A percentile compares a stretch with the other conserved stretches of the same genome.
phyloP scores from a whole-genome alignment of 2,888 invertebrate genomes.

The Trichogramma evanescens region DNA sequence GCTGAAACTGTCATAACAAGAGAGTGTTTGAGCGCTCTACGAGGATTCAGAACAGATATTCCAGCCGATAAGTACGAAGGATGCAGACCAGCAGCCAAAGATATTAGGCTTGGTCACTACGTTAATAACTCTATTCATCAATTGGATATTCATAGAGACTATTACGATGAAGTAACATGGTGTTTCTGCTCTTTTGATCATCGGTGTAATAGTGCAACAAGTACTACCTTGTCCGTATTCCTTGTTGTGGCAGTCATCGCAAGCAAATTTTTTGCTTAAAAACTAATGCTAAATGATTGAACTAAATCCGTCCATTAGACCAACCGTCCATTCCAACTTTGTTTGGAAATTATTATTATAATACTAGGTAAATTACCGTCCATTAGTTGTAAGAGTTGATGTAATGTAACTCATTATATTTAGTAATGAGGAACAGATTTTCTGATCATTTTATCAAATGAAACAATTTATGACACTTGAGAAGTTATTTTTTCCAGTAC shows the following conservation, averaged over 20 bases:
- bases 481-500: no score
- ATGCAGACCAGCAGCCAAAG: slow-evolving; percentile 72
- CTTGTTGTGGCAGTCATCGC: background rate
- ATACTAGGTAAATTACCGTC: no score
- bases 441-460: no score
- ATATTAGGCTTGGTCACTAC: slow-evolving; percentile 74
- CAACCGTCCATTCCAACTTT: slow-evolving; percentile 8
- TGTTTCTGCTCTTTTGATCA: slow-evolving; percentile 90
- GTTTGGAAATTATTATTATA: background rate
- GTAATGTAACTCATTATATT: no score
- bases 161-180: slow-evolving; percentile 75
- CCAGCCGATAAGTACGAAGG: slow-evolving; percentile 90
- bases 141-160: slow-evolving; percentile 74
- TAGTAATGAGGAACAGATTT: no score
- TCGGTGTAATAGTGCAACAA: slow-evolving; percentile 64
- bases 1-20: slow-evolving; percentile 74
- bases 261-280: slow-evolving; percentile 12
- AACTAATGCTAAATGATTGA: background rate
- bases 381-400: no score
- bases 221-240: slow-evolving; percentile 6
- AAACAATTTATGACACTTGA: no score
- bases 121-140: slow-evolving; percentile 82
- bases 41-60: slow-evolving; percentile 73
- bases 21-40: slow-evolving; percentile 75
- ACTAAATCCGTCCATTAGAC: slow-evolving; percentile 10